phyloP scores from a whole-genome alignment of 2,113 vertebrate genomes.

The Corythoichthys haematopterus region DNA sequence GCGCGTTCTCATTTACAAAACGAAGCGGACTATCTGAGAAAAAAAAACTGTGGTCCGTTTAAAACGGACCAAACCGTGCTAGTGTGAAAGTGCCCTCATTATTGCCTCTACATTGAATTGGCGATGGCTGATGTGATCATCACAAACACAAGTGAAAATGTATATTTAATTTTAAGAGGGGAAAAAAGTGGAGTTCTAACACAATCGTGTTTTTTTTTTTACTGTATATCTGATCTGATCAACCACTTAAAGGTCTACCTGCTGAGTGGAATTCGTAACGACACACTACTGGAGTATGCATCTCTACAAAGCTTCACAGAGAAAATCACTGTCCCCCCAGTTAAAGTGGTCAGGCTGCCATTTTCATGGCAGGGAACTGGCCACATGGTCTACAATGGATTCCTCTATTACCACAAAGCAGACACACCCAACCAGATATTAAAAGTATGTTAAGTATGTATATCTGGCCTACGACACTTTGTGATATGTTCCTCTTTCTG shows the following conservation, averaged over 20 bases:
- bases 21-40: too few species aligned
- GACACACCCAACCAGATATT: conserved; percentile 83
- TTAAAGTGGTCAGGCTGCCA: conserved; percentile 71
- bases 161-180: background rate
- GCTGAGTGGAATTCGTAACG: conserved; percentile 78
- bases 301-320: conserved; percentile 79
- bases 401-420: conserved; percentile 84
- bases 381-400: conserved; percentile 78
- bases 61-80: too few species aligned
- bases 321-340: conserved; percentile 50
- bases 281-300: conserved; percentile 76
- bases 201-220: background rate
- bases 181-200: background rate
- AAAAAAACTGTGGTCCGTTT: too few species aligned
- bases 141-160: background rate
- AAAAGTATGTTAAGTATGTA: conserved; percentile 66
- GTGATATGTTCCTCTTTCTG: background rate
- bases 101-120: background rate
- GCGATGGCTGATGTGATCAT: background rate
- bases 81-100: background rate
- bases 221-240: background rate
- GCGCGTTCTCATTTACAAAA: too few species aligned
- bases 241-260: conserved; percentile 69
- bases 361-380: conserved; percentile 86
- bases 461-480: background rate